These are phyloP conservation scores for Litoditis marina DNA, from an alignment of 2,888 invertebrate genomes.

Conservation along the genomic window DNA sequence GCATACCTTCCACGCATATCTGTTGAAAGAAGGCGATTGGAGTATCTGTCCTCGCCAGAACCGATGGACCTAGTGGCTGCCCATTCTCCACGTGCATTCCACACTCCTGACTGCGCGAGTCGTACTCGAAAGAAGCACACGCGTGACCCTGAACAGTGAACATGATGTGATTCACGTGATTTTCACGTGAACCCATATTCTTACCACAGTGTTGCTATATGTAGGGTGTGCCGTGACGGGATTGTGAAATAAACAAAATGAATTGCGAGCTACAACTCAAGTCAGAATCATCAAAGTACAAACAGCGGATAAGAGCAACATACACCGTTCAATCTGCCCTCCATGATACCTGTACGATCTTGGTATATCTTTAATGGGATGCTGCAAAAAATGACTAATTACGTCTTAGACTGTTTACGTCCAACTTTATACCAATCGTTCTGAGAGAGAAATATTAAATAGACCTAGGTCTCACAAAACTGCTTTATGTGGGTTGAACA, in stretches of 20 bases:
- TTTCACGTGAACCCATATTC: constrained; percentile 5
- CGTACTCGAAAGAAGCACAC: constrained; percentile 58
- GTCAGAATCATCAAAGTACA: too few species aligned
- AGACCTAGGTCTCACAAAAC: too few species aligned
- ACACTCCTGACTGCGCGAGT: constrained; percentile 50
- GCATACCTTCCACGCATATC: constrained; percentile 54
- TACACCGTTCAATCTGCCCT: too few species aligned
- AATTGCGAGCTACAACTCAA: too few species aligned
- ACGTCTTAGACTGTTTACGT: too few species aligned
- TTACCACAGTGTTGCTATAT: too few species aligned
- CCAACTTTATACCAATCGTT: too few species aligned
- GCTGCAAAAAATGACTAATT: too few species aligned
- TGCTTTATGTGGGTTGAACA: too few species aligned
- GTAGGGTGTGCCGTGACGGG: background rate
- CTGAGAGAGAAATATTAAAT: too few species aligned
- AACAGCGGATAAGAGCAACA: constrained; percentile 6
- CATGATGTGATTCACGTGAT: background rate
- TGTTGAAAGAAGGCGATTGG: constrained; percentile 55
- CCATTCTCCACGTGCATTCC: constrained; percentile 46
- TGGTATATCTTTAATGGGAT: too few species aligned
- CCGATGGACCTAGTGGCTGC: constrained; percentile 52
- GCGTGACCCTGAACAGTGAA: constrained; percentile 32
- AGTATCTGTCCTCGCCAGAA: constrained; percentile 38
- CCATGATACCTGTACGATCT: too few species aligned
- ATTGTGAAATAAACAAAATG: background rate